phyloP scores from a whole-genome alignment of 2,113 vertebrate genomes.

The Ictidomys tridecemlineatus region DNA sequence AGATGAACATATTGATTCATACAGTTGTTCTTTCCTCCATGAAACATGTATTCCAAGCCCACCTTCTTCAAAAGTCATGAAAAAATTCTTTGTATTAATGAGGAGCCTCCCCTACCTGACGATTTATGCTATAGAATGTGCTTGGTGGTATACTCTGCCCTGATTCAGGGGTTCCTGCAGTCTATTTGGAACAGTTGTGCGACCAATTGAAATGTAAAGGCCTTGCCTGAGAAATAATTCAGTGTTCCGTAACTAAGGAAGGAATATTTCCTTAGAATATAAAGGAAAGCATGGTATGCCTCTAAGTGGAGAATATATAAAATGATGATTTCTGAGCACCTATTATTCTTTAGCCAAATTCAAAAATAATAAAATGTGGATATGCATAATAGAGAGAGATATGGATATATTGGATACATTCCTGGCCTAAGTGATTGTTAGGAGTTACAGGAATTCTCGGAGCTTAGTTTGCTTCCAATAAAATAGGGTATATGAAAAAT shows the following conservation, averaged over 20 bases:
- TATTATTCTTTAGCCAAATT: constrained; percentile 66
- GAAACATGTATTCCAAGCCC: background rate
- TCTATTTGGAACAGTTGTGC: background rate
- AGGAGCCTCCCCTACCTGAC: too few relatives aligned
- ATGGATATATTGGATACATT: background rate
- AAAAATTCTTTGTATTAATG: background rate
- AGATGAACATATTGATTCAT: background rate
- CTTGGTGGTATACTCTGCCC: background rate
- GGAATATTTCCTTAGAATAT: constrained; percentile 68
- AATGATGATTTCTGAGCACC: constrained; percentile 62
- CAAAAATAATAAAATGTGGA: constrained; percentile 78
- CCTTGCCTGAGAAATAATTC: constrained; percentile 53
- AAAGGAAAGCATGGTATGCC: background rate
- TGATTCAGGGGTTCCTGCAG: background rate
- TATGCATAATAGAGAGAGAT: background rate
- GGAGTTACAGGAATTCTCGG: constrained; percentile 54
- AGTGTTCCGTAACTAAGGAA: constrained; percentile 26
- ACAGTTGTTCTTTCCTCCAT: background rate
- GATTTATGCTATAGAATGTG: background rate
- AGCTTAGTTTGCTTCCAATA: constrained; percentile 78
- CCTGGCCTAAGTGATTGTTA: constrained; percentile 20
- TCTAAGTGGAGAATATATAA: constrained; percentile 67
- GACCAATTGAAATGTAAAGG: background rate
- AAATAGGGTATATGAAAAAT: constrained; percentile 72
- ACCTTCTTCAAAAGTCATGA: background rate